Conservation (phyloP, 2,113 vertebrate genomes). For the Herpetotheres cachinnans region DNA sequence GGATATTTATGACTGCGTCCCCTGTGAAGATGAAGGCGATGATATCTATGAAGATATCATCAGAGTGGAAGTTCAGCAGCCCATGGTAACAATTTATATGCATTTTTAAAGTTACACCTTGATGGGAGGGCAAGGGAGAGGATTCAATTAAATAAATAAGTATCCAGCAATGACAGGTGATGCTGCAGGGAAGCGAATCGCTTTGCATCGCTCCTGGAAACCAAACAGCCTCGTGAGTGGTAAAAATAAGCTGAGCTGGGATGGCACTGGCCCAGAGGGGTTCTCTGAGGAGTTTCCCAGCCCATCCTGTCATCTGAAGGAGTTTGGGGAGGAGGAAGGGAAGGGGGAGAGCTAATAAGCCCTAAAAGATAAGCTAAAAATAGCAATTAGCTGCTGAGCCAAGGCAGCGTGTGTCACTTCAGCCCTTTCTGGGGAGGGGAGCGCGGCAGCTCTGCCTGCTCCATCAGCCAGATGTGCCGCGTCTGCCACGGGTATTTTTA, state of each 20-base stretch:
- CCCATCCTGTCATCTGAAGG: neutral
- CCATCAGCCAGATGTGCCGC: neutral
- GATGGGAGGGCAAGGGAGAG: neutral
- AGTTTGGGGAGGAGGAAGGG: neutral
- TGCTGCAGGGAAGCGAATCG: neutral
- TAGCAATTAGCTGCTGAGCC: neutral
- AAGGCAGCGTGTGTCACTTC: neutral
- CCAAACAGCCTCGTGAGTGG: neutral
- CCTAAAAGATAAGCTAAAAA: neutral
- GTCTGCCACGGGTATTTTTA: neutral
- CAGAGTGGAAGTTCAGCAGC: conserved; percentile 96
- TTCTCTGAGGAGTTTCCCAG: neutral
- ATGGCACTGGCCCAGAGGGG: neutral
- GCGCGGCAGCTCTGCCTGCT: neutral
- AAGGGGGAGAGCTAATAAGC: neutral
- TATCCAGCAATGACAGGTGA: neutral
- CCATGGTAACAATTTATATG: conserved; percentile 82
- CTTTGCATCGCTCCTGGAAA: neutral
- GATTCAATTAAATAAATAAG: neutral
- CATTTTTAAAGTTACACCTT: neutral
- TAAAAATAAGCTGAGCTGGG: neutral
- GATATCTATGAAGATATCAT: conserved; percentile 99
- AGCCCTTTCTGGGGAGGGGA: neutral
- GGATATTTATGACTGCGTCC: conserved; percentile 97
- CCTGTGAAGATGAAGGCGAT: conserved; percentile 93